These are phyloP conservation scores for Artemia franciscana DNA, from an alignment of 1,140 invertebrate genomes.

Conservation along the genomic window DNA sequence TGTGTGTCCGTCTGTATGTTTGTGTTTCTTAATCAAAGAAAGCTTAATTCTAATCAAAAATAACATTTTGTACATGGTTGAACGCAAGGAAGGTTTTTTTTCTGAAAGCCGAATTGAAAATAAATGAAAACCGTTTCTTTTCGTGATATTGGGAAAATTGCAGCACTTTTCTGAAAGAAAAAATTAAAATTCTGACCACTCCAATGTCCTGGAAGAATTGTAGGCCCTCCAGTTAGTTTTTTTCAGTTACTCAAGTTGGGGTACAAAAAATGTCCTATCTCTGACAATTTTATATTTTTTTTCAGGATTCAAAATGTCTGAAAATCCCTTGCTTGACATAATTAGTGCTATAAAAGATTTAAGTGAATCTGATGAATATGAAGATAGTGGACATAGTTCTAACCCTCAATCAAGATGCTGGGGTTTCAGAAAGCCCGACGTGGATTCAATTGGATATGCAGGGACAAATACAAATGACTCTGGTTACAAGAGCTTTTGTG, in stretches of 20 bases:
- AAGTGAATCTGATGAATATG: background rate
- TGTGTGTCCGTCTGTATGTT: no score
- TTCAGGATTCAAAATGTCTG: background rate
- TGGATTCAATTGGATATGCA: background rate
- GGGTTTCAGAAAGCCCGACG: background rate
- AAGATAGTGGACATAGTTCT: background rate
- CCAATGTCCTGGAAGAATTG: no score
- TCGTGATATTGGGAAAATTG: no score
- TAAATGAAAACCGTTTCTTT: no score
- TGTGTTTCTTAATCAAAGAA: no score
- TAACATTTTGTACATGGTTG: no score
- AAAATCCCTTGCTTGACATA: background rate
- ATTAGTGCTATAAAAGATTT: background rate
- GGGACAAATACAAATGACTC: background rate
- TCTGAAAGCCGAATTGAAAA: no score
- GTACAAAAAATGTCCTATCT: background rate
- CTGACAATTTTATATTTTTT: background rate
- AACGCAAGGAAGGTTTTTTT: no score
- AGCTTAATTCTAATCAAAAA: no score
- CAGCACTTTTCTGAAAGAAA: no score
- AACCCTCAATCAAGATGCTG: background rate
- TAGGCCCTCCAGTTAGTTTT: no score
- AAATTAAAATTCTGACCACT: no score
- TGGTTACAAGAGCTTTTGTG: background rate
- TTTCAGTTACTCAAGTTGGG: background rate